Conservation (phyloP, 2,113 vertebrate species). For the Microcebus lehilahytsara region DNA sequence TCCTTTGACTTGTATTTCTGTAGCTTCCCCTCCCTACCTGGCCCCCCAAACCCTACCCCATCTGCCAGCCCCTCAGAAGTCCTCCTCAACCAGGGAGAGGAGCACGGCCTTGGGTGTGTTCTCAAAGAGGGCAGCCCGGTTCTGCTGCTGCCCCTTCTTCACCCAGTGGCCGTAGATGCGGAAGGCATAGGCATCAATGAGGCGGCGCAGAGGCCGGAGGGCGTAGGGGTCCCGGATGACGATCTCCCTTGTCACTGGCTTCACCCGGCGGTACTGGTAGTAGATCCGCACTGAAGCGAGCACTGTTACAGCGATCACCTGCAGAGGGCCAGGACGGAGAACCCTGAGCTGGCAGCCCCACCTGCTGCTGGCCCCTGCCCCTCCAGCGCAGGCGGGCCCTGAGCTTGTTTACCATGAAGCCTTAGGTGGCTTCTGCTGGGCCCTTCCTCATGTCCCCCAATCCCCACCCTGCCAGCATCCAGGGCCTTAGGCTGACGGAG, state of each 20-base stretch:
- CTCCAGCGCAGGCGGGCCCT: neutral
- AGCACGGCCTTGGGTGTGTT: slow-evolving; percentile 96
- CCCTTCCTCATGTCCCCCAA: neutral
- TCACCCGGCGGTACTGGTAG: slow-evolving; percentile 93
- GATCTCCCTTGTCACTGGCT: slow-evolving; percentile 93
- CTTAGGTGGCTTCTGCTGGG: neutral
- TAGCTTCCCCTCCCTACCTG: neutral
- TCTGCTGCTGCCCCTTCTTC: slow-evolving; percentile 98
- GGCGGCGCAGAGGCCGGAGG: slow-evolving; percentile 92
- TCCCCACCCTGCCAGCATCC: neutral
- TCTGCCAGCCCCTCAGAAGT: slow-evolving; percentile 52
- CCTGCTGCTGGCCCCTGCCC: neutral
- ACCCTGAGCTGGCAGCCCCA: neutral
- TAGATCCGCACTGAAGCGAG: slow-evolving; percentile 95
- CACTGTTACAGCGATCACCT: slow-evolving; percentile 95
- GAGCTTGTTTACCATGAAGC: neutral
- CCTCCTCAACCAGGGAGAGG: slow-evolving; percentile 87
- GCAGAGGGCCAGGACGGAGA: neutral
- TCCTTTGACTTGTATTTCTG: neutral
- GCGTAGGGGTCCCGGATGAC: slow-evolving; percentile 94
- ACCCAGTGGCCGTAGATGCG: slow-evolving; percentile 99
- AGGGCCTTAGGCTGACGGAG: neutral
- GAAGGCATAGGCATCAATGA: slow-evolving; percentile 97
- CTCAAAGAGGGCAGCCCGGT: slow-evolving; percentile 97
- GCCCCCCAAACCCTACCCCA: fast-evolving